These are phyloP conservation scores for Ptychoptera contaminata DNA, from an alignment of 2,888 invertebrate genomes.

Conservation along the genomic window DNA sequence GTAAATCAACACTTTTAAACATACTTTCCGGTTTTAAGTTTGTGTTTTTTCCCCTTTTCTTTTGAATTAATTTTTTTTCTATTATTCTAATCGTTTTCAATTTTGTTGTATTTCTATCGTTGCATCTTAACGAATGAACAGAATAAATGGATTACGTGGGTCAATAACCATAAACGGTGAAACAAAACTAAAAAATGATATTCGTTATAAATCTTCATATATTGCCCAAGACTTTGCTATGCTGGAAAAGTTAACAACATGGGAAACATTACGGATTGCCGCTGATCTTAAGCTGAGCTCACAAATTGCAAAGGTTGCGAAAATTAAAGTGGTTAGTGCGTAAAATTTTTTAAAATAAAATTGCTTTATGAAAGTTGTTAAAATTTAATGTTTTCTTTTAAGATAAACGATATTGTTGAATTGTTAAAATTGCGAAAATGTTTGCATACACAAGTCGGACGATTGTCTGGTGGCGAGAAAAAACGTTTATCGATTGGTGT, in stretches of 20 bases:
- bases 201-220: constrained; percentile 47
- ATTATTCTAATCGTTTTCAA: constrained; percentile 2
- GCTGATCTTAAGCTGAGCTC: constrained; percentile 68
- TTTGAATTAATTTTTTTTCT: neutral
- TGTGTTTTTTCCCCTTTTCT: constrained; percentile 10
- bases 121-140: constrained; percentile 6
- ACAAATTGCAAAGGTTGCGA: constrained; percentile 40
- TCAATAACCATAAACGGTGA: constrained; percentile 52
- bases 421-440: constrained; percentile 53
- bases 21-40: constrained; percentile 58
- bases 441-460: constrained; percentile 46
- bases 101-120: neutral
- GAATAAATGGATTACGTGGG: constrained; percentile 37
- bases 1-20: constrained; percentile 61
- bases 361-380: neutral
- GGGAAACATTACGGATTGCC: constrained; percentile 68
- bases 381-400: constrained; percentile 12
- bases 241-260: constrained; percentile 63
- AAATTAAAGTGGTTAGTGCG: constrained; percentile 46
- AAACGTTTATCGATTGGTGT: constrained; percentile 80
- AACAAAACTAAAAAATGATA: constrained; percentile 42
- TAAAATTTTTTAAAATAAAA: constrained; percentile 3
- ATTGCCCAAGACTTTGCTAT: constrained; percentile 78
- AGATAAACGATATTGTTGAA: constrained; percentile 66
- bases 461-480: constrained; percentile 75